Conservation (phyloP, 2,113 vertebrate species). For the Phyllostomus hastatus region DNA sequence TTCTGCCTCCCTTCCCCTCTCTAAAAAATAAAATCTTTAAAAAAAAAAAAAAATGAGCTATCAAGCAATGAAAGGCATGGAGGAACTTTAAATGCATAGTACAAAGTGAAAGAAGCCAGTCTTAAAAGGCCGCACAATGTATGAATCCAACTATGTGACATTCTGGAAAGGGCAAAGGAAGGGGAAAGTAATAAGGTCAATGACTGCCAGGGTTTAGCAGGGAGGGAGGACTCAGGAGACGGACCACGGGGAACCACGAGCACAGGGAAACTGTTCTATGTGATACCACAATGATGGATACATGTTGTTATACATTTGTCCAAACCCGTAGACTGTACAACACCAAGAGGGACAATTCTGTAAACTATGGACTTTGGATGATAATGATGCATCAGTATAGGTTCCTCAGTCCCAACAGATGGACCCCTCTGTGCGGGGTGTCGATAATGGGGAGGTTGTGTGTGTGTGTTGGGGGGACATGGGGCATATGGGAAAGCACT, state of each 20-base stretch:
- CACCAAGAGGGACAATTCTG: neutral
- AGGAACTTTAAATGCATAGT: neutral
- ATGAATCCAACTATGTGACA: neutral
- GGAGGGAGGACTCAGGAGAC: neutral
- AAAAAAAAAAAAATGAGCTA: neutral
- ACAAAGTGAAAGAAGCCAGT: neutral
- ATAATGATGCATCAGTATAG: fast-evolving
- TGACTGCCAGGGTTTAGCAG: neutral
- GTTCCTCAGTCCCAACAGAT: neutral
- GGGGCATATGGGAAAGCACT: neutral
- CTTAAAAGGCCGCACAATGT: neutral
- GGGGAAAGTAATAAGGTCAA: neutral
- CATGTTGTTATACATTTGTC: neutral
- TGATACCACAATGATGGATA: neutral
- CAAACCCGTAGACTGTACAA: neutral
- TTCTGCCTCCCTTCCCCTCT: no score
- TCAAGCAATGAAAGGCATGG: neutral
- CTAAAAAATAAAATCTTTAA: no score
- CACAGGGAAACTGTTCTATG: neutral
- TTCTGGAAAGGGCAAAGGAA: neutral
- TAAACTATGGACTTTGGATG: neutral
- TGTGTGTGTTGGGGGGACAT: no score
- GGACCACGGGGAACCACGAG: neutral
- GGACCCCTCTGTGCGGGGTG: neutral
- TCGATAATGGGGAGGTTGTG: neutral